A percentile compares a stretch with the other conserved stretches of the same genome.
These are phyloP conservation scores for Solenopsis fugax DNA, from an alignment of 1,140 invertebrate genomes.

Conservation along the genomic window DNA sequence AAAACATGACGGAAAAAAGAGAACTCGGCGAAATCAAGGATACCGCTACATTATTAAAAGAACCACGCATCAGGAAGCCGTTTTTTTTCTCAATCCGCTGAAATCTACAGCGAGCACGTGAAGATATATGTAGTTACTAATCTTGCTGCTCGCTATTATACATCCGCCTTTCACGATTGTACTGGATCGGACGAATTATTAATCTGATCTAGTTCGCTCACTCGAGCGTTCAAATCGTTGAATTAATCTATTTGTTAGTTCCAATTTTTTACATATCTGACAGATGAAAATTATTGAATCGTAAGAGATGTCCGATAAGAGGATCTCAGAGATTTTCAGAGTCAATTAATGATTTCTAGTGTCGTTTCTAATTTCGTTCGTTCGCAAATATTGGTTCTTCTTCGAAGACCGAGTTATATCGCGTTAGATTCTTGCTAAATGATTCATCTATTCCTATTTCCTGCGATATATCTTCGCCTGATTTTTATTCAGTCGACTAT, in stretches of 20 bases:
- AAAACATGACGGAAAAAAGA: slow-evolving; percentile 17
- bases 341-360: neutral
- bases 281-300: neutral
- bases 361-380: neutral
- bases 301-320: neutral
- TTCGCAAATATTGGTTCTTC: neutral
- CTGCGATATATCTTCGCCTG: neutral
- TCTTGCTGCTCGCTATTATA: neutral
- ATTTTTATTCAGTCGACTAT: neutral
- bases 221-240: neutral
- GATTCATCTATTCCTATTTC: neutral
- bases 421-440: neutral
- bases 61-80: neutral
- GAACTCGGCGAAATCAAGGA: neutral
- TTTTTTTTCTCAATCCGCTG: neutral
- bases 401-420: neutral
- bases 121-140: slow-evolving; percentile 39
- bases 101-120: neutral
- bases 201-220: slow-evolving; percentile 12
- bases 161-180: slow-evolving; percentile 31
- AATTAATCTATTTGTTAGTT: neutral
- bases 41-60: slow-evolving; percentile 24
- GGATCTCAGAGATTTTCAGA: neutral
- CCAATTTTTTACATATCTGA: neutral
- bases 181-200: slow-evolving; percentile 21